phyloP scores from a whole-genome alignment of 2,113 vertebrate genomes.

The Mus spicilegus region DNA sequence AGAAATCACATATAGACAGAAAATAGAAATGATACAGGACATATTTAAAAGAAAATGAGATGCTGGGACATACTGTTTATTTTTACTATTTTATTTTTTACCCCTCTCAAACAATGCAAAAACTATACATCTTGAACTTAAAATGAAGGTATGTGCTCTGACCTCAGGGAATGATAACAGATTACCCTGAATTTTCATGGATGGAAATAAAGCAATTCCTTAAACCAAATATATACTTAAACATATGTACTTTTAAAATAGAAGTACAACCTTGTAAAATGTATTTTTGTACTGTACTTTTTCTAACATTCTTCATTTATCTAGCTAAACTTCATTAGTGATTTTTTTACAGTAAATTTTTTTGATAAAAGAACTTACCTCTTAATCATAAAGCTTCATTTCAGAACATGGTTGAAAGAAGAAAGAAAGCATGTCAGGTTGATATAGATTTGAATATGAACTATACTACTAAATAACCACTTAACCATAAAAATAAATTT shows the following conservation, averaged over 20 bases:
- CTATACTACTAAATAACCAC: neutral
- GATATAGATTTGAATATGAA: neutral
- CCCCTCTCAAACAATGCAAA: neutral
- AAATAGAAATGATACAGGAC: neutral
- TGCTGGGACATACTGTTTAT: neutral
- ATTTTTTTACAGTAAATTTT: neutral
- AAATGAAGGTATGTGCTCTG: neutral
- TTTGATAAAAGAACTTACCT: neutral
- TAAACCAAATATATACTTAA: neutral
- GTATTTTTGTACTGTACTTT: neutral
- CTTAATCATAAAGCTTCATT: neutral
- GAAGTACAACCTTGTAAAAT: neutral
- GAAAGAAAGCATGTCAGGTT: neutral
- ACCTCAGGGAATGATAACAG: neutral
- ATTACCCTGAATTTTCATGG: neutral
- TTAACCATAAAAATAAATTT: neutral
- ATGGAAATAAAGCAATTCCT: slow-evolving; percentile 26
- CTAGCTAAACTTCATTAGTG: neutral
- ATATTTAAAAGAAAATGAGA: slow-evolving; percentile 2
- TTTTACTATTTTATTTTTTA: neutral
- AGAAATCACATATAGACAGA: neutral
- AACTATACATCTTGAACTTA: neutral
- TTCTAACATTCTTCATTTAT: slow-evolving; percentile 19
- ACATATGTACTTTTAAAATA: neutral
- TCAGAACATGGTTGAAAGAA: neutral